phyloP scores from a whole-genome alignment of 2,113 vertebrate genomes.

The Tenebrosternarchus preto region DNA sequence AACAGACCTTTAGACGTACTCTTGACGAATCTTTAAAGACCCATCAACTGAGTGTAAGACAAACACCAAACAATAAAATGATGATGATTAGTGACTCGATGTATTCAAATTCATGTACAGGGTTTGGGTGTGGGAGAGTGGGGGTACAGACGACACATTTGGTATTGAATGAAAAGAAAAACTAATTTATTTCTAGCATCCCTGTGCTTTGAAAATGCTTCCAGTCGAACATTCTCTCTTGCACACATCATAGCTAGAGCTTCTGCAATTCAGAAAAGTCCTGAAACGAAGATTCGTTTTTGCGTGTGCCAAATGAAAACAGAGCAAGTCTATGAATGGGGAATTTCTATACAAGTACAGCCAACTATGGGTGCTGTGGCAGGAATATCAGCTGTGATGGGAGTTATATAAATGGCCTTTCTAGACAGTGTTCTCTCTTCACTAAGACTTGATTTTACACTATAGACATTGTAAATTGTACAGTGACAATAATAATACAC shows the following conservation, averaged over 20 bases:
- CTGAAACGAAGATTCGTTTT: not conserved
- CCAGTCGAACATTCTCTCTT: not conserved
- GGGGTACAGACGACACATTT: no score
- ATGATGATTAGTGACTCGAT: constrained; percentile 20
- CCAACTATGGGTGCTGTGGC: not conserved
- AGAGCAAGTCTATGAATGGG: not conserved
- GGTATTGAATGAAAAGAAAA: constrained; percentile 15
- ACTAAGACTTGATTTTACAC: not conserved
- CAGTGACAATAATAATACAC: constrained; percentile 4
- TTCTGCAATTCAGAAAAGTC: not conserved
- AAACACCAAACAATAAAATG: not conserved
- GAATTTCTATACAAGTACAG: not conserved
- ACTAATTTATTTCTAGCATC: constrained; percentile 23
- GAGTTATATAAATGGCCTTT: constrained; percentile 25
- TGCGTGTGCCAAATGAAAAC: not conserved
- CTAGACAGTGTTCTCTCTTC: not conserved
- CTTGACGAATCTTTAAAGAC: constrained; percentile 55
- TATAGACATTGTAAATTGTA: not conserved
- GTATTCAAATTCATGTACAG: constrained; percentile 56
- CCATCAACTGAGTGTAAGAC: constrained; percentile 50
- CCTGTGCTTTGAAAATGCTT: constrained; percentile 35
- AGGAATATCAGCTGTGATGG: not conserved
- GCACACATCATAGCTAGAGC: constrained; percentile 40
- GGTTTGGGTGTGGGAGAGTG: not conserved
- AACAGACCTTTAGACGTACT: constrained; percentile 3